phyloP scores from a whole-genome alignment of 2,888 invertebrate species.

The Drosophila peninsularis region DNA sequence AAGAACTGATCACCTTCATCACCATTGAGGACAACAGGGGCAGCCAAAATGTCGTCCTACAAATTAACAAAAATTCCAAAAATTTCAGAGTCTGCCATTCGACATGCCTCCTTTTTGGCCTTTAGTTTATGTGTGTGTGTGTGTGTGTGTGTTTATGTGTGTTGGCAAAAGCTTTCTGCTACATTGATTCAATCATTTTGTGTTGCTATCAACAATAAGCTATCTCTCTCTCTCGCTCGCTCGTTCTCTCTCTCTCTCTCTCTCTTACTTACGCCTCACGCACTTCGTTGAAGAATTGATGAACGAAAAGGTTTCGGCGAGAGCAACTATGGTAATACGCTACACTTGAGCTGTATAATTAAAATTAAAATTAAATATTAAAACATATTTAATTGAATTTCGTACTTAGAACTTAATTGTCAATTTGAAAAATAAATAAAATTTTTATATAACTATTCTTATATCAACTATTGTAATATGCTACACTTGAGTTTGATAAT shows the following conservation, averaged over 20 bases:
- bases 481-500: slow-evolving; percentile 4
- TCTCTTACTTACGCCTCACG: slow-evolving; percentile 19
- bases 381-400: too few species aligned
- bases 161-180: slow-evolving; percentile 39
- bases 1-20: slow-evolving; percentile 37
- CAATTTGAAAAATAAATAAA: too few species aligned
- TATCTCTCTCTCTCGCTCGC: slow-evolving; percentile 18
- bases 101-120: slow-evolving; percentile 57
- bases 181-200: slow-evolving; percentile 72
- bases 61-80: slow-evolving; percentile 79
- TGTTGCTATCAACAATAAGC: slow-evolving; percentile 56
- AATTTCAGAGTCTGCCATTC: slow-evolving; percentile 53
- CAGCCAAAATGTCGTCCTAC: slow-evolving; percentile 78
- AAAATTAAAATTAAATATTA: too few species aligned
- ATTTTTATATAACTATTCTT: too few species aligned
- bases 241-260: background rate
- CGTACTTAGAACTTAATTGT: too few species aligned
- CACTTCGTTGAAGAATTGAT: slow-evolving; percentile 6
- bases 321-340: slow-evolving; percentile 14
- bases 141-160: slow-evolving; percentile 11
- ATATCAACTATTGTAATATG: slow-evolving; percentile 14
- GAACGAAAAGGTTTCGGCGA: slow-evolving; percentile 18
- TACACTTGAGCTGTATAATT: background rate
- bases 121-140: slow-evolving; percentile 17
- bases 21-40: slow-evolving; percentile 65